Conservation (phyloP, 2,888 invertebrate species). For the Xanthia togata region DNA sequence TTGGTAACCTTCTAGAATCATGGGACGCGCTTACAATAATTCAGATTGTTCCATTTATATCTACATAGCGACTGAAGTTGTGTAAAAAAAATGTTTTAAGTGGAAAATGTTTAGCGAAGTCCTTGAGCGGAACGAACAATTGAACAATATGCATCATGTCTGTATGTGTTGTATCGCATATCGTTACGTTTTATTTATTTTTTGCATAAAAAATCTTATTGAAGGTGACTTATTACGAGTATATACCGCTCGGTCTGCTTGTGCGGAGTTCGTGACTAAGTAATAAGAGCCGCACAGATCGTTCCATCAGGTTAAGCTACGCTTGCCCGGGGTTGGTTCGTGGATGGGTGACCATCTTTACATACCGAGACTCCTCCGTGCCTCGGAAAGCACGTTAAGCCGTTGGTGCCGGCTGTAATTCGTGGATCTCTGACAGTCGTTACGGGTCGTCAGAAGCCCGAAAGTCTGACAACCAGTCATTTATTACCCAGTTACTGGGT, state of each 20-base stretch:
- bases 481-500: too few relatives aligned
- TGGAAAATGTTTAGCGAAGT: conserved; percentile 1
- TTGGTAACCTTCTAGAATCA: conserved; percentile 27
- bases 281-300: too few relatives aligned
- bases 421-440: too few relatives aligned
- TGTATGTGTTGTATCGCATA: background rate
- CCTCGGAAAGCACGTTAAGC: too few relatives aligned
- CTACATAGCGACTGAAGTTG: conserved; percentile 4
- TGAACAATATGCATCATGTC: conserved; percentile 6
- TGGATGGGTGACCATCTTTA: too few relatives aligned
- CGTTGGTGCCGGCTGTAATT: too few relatives aligned
- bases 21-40: background rate
- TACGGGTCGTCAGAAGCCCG: too few relatives aligned
- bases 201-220: background rate
- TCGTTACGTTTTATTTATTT: background rate
- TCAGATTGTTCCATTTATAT: conserved; percentile 8
- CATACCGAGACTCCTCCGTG: too few relatives aligned
- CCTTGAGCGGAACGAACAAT: conserved; percentile 17
- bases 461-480: too few relatives aligned
- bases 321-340: too few relatives aligned
- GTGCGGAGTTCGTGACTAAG: background rate
- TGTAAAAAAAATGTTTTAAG: conserved; percentile 14
- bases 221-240: background rate
- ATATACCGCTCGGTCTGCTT: background rate
- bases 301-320: too few relatives aligned